Conservation (phyloP, 2,113 vertebrate species). For the Phocoena sinus region DNA sequence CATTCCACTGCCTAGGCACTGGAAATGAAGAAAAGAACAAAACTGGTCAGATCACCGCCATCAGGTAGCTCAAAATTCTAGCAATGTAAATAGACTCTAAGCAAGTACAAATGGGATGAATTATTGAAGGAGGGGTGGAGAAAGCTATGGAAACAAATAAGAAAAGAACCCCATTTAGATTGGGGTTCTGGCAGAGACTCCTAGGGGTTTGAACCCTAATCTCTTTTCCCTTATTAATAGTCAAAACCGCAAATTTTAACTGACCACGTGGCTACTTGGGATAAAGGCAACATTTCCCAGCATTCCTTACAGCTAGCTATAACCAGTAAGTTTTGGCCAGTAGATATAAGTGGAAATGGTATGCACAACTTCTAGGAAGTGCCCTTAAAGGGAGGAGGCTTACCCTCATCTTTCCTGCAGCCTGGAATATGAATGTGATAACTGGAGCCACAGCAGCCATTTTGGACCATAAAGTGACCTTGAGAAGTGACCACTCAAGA, state of each 20-base stretch:
- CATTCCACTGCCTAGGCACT: background rate
- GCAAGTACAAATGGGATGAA: background rate
- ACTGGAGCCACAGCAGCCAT: background rate
- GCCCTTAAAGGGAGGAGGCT: background rate
- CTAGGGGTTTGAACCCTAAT: background rate
- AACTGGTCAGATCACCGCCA: background rate
- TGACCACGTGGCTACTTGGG: background rate
- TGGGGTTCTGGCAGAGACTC: background rate
- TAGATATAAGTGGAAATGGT: background rate
- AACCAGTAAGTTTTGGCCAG: background rate
- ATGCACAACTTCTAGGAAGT: background rate
- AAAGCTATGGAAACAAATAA: background rate
- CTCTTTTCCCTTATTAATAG: background rate
- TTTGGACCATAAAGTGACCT: background rate
- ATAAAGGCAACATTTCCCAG: background rate
- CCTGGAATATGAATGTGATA: background rate
- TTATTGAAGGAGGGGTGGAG: background rate
- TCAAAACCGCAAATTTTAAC: background rate
- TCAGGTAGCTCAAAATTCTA: background rate
- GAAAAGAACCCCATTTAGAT: background rate
- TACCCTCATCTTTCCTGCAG: background rate
- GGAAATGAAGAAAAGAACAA: background rate
- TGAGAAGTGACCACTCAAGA: background rate
- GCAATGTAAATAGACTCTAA: background rate
- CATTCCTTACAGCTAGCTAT: background rate